These are phyloP conservation scores for Scyliorhinus canicula DNA, from an alignment of 2,797 vertebrate species.

Conservation along the genomic window DNA sequence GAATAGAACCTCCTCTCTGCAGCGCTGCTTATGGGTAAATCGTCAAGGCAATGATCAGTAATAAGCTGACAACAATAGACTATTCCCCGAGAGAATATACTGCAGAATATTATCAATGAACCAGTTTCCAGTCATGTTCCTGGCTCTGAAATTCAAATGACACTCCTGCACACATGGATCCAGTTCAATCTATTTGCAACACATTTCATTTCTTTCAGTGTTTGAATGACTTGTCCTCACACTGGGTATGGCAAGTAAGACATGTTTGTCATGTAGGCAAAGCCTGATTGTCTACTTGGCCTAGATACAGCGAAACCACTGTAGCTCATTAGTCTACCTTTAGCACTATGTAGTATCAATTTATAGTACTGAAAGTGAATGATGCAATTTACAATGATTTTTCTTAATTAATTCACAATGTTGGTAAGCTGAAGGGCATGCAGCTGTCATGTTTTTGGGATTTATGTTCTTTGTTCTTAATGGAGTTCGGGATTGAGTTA, in stretches of 20 bases:
- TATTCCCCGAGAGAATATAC: background rate
- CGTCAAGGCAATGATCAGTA: background rate
- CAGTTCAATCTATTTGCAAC: background rate
- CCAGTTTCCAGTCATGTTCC: background rate
- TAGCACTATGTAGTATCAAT: background rate
- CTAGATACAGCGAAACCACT: background rate
- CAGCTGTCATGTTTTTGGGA: background rate
- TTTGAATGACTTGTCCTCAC: background rate
- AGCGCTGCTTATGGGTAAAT: background rate
- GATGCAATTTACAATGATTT: background rate
- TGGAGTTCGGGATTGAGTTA: background rate
- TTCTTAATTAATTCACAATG: background rate
- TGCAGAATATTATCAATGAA: background rate
- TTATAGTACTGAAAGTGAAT: background rate
- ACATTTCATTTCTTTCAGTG: background rate
- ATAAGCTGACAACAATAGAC: background rate
- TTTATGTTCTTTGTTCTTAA: background rate
- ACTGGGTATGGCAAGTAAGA: background rate
- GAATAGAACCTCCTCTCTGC: background rate
- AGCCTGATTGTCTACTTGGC: background rate
- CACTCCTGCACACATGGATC: background rate
- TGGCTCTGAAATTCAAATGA: background rate
- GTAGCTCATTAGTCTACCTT: conserved; percentile 6
- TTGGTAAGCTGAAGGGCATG: background rate
- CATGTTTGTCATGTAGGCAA: background rate